phyloP scores from a whole-genome alignment of 2,113 vertebrate genomes.

The Tenebrosternarchus preto region DNA sequence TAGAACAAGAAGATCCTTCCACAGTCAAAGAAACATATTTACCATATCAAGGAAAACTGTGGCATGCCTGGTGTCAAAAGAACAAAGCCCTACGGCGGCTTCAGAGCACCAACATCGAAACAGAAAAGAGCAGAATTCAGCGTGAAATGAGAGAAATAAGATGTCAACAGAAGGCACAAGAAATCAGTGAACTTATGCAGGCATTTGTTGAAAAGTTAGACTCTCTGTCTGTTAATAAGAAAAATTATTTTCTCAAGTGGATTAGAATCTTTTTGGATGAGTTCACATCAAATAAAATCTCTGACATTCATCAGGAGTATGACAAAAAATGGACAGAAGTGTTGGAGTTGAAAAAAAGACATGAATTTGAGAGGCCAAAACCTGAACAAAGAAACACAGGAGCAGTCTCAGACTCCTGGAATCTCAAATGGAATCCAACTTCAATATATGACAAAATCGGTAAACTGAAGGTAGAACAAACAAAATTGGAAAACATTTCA shows the following conservation, averaged over 20 bases:
- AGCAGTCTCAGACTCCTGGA: background rate
- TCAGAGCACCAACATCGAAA: slow-evolving; percentile 60
- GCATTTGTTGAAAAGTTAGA: slow-evolving; percentile 53
- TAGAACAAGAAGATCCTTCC: slow-evolving; percentile 1
- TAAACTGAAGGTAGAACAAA: slow-evolving; percentile 9
- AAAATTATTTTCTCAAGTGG: slow-evolving; percentile 73
- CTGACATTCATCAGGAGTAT: slow-evolving; percentile 58
- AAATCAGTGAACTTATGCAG: slow-evolving; percentile 24
- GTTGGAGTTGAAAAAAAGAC: slow-evolving; percentile 51
- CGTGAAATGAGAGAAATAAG: slow-evolving; percentile 63
- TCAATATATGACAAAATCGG: slow-evolving; percentile 36
- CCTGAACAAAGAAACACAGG: no score
- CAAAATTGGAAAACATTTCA: slow-evolving; percentile 61
- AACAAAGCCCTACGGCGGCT: slow-evolving; percentile 57
- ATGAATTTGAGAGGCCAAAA: background rate
- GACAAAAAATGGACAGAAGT: slow-evolving; percentile 60
- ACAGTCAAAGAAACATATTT: slow-evolving; percentile 30
- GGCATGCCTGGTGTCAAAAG: slow-evolving; percentile 39
- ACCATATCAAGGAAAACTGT: slow-evolving; percentile 39
- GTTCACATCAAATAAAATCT: slow-evolving; percentile 49
- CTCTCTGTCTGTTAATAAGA: slow-evolving; percentile 45
- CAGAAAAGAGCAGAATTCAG: slow-evolving; percentile 61
- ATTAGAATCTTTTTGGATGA: slow-evolving; percentile 60
- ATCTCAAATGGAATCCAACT: background rate
- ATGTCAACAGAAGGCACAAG: slow-evolving; percentile 50